A percentile compares a stretch with the other conserved stretches of the same genome.
Evolutionary conservation across 2,113 vertebrate species (phyloP).

Genomic region (Crotalus tigris): DNA sequence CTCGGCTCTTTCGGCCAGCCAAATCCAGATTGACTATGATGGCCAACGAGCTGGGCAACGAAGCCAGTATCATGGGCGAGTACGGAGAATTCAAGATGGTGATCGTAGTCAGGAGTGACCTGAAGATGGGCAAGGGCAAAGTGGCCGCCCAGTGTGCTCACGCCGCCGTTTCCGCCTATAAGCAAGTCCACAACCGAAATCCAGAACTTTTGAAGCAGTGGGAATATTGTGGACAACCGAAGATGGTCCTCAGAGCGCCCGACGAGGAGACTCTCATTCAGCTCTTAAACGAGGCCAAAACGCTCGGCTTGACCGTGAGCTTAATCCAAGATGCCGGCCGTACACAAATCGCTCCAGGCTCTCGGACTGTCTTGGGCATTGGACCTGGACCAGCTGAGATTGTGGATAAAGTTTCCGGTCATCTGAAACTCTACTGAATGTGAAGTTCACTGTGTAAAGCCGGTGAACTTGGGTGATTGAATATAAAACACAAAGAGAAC

Average conservation of each 20-base stretch:
- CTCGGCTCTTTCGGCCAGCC: constrained; percentile 41
- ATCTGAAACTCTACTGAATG: constrained; percentile 87
- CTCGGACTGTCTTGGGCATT: constrained; percentile 88
- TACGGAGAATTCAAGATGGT: constrained; percentile 92
- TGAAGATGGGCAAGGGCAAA: constrained; percentile 98
- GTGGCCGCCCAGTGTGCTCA: constrained; percentile 93
- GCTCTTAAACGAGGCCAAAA: constrained; percentile 80
- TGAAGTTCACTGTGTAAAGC: not conserved
- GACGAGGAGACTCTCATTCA: constrained; percentile 83
- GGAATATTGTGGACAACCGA: constrained; percentile 95
- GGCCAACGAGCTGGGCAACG: not conserved
- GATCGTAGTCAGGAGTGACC: constrained; percentile 85
- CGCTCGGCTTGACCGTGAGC: constrained; percentile 83
- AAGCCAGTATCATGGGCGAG: constrained; percentile 82
- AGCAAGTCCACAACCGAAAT: constrained; percentile 82
- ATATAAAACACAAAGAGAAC: not conserved
- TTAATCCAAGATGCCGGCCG: constrained; percentile 94
- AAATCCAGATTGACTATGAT: not conserved
- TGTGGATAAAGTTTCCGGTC: constrained; percentile 87
- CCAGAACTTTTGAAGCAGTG: constrained; percentile 87
- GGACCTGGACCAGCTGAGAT: constrained; percentile 87
- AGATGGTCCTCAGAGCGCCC: constrained; percentile 89
- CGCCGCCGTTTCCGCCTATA: constrained; percentile 91
- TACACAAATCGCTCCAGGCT: constrained; percentile 93
- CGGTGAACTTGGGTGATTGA: not conserved